Base-by-base conservation (phyloP, 1,140 invertebrate species). In the Watersipora subatra region DNA sequence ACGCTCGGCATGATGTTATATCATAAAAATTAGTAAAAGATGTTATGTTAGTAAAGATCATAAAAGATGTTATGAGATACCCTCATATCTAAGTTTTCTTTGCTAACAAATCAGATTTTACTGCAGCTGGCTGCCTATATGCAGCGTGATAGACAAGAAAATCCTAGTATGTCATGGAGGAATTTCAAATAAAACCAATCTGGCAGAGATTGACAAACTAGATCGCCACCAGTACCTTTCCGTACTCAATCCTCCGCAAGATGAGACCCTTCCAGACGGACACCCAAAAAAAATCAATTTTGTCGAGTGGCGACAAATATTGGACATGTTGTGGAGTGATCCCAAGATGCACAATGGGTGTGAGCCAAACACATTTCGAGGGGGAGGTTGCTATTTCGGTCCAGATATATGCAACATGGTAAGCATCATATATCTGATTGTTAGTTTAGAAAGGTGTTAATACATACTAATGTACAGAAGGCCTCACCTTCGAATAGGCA, bases 271-370 rank as follows among this genome's bases (percentile, higher is more conserved):
- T 30, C n/a, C 26, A 64, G 61, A 25, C 15, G 61, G 57, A 20
- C 46, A 65, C 1, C 27, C 72, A 34, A 46, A 69, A n/a, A 63
- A 71, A 15, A 34, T 66, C 15, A 68, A 73, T 26, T 63, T 72
- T 0, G 55, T 67, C 20, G 74, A 76, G 65, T 77, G 76, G 76
- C 73, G 73, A 73, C 72, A 69, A 66, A 62, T 93, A 0, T 86
- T 93, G 67, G 92, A 94, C 76, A 84, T 94, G 19, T 80, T 94
- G 62, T 94, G 92, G 92, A 92, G 90, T 72, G 92, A 95, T 80
- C 92, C 92, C 0, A 86, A 89, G 76, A 80, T 84, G 7, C 73
- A 73, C 2, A 61, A 70, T 2, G 83, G 83, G 84, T 92, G 89
- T 73, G 83, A 85, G 24, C 87, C 89, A 0, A 95, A 94, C 76